phyloP scores from a whole-genome alignment of 2,888 invertebrate genomes.

The Ochropleura plecta region DNA sequence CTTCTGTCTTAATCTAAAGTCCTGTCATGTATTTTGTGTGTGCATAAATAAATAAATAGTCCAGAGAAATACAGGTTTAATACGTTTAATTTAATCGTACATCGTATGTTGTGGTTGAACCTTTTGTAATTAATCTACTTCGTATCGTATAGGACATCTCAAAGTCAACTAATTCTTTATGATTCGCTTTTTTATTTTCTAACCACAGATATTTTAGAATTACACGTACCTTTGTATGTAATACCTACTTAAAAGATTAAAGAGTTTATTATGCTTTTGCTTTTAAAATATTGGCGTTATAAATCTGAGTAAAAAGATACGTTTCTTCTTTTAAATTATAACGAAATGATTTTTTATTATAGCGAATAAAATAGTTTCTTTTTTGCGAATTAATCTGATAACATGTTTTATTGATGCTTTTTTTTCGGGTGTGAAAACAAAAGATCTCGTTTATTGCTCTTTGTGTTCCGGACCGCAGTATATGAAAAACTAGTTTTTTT shows the following conservation, averaged over 20 bases:
- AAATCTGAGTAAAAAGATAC: conserved; percentile 20
- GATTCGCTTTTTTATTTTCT: conserved; percentile 23
- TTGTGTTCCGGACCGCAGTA: too few relatives aligned
- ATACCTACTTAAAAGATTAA: conserved; percentile 40
- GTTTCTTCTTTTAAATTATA: conserved; percentile 24
- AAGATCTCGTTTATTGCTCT: too few relatives aligned
- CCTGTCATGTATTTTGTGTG: too few relatives aligned
- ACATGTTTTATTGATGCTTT: too few relatives aligned
- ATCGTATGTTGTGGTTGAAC: conserved; percentile 2
- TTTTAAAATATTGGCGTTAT: conserved; percentile 28
- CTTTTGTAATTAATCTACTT: conserved; percentile 19
- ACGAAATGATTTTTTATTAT: conserved; percentile 4
- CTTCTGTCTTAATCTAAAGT: too few relatives aligned
- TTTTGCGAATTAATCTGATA: too few relatives aligned
- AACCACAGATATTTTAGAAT: conserved; percentile 45
- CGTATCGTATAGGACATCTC: conserved; percentile 9
- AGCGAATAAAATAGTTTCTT: neutral
- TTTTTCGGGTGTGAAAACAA: too few relatives aligned
- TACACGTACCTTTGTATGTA: conserved; percentile 32
- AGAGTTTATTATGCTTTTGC: conserved; percentile 20
- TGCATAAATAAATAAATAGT: too few relatives aligned
- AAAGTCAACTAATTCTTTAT: conserved; percentile 39
- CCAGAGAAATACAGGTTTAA: neutral
- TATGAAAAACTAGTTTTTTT: too few relatives aligned
- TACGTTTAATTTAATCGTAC: neutral